A percentile compares a stretch with the other conserved stretches of the same genome.
These are phyloP conservation scores for Eumerus sabulonum DNA, from an alignment of 2,888 invertebrate species.

Conservation along the genomic window DNA sequence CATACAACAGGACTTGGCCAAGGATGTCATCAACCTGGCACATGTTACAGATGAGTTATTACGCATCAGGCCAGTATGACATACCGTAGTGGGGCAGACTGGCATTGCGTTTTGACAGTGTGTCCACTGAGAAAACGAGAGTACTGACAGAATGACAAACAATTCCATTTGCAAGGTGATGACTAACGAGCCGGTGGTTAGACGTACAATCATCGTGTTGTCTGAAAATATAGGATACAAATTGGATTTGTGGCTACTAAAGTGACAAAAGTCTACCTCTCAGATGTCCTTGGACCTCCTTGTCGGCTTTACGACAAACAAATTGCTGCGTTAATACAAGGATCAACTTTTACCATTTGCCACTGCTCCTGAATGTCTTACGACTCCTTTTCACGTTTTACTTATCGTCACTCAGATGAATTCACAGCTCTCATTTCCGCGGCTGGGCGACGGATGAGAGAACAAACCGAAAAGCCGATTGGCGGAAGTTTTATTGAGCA, in stretches of 20 bases:
- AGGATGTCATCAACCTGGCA: too few species aligned
- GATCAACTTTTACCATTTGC: too few species aligned
- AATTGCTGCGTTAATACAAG: neutral
- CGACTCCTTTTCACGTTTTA: slow-evolving; percentile 7
- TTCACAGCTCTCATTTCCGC: neutral
- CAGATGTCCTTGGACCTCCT: neutral
- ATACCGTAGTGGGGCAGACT: too few species aligned
- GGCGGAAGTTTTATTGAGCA: slow-evolving; percentile 30
- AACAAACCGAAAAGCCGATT: slow-evolving; percentile 19
- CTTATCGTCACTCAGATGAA: neutral
- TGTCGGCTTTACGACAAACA: neutral
- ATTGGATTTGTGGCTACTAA: slow-evolving; percentile 57
- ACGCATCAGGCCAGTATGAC: slow-evolving; percentile 23
- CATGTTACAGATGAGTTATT: slow-evolving; percentile 40
- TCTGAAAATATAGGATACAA: slow-evolving; percentile 53
- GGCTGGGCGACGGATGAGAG: too few species aligned
- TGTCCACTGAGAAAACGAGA: neutral
- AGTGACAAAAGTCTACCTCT: slow-evolving; percentile 15
- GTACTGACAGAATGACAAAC: slow-evolving; percentile 21
- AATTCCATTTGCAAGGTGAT: slow-evolving; percentile 37
- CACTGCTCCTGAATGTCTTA: too few species aligned
- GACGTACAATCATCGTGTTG: slow-evolving; percentile 33
- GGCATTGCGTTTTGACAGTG: too few species aligned
- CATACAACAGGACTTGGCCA: too few species aligned
- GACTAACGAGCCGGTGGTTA: slow-evolving; percentile 49